Conservation (phyloP, 2,113 vertebrate genomes). For the Pelecanus crispus region DNA sequence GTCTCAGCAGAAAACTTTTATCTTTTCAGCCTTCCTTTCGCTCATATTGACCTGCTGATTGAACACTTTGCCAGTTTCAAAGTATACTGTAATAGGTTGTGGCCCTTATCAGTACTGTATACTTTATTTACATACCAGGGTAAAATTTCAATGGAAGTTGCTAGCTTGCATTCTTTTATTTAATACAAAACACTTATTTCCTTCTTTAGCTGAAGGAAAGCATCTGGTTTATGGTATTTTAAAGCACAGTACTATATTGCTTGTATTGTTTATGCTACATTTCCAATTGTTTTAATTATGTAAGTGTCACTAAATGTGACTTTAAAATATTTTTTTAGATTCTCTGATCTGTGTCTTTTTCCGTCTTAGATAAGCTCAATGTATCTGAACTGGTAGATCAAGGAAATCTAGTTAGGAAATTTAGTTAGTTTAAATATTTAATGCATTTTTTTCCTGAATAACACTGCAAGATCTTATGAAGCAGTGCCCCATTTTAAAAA, state of each 20-base stretch:
- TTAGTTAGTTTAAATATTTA: conserved; percentile 54
- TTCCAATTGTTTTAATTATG: conserved; percentile 39
- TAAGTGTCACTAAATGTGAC: conserved; percentile 28
- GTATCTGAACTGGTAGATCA: neutral
- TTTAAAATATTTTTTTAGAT: conserved; percentile 40
- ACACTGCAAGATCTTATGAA: neutral
- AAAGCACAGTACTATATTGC: neutral
- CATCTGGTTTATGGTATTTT: neutral
- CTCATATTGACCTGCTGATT: neutral
- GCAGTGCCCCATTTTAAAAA: neutral
- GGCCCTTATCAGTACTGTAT: neutral
- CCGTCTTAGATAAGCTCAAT: conserved; percentile 49
- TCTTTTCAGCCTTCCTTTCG: neutral
- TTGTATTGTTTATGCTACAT: neutral
- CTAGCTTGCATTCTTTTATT: neutral
- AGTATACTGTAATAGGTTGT: neutral
- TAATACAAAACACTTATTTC: neutral
- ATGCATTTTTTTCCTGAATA: conserved; percentile 39
- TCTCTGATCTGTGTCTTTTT: conserved; percentile 35
- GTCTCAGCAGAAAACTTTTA: neutral
- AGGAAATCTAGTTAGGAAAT: neutral
- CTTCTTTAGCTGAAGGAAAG: neutral
- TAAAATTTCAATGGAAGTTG: neutral
- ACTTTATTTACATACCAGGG: neutral
- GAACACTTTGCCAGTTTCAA: neutral